Conservation (phyloP, 53 echinoderm and acorn worm species). For the Zoroaster sp. region DNA sequence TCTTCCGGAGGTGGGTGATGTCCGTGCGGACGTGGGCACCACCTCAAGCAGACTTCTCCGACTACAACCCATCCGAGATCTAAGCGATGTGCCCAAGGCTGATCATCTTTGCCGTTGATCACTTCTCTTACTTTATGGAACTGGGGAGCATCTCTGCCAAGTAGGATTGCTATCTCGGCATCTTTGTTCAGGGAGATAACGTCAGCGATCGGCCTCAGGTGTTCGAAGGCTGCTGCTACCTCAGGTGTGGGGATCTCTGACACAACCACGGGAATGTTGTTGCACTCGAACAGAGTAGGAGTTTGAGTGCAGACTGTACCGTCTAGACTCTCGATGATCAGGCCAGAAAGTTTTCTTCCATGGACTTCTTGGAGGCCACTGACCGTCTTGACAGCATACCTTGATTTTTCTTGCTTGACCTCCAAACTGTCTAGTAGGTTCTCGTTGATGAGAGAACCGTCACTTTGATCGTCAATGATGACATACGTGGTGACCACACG, state of each 20-base stretch:
- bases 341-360: conserved; percentile 61
- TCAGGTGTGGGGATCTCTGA: conserved; percentile 67
- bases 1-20: too few species aligned
- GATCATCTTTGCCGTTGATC: conserved; percentile 63
- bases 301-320: conserved; percentile 36
- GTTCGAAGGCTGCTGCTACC: conserved; percentile 30
- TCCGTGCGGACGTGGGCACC: too few species aligned
- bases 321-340: conserved; percentile 56
- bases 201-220: conserved; percentile 54
- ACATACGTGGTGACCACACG: too few species aligned
- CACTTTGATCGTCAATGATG: too few species aligned
- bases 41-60: too few species aligned
- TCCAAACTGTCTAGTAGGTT: too few species aligned
- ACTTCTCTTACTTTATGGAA: conserved; percentile 61
- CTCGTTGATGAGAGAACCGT: too few species aligned
- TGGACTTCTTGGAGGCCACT: conserved; percentile 44
- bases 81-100: conserved; percentile 70
- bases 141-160: conserved; percentile 70
- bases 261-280: conserved; percentile 44
- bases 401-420: conserved; percentile 41
- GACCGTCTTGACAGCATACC: conserved; percentile 19
- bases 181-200: conserved; percentile 51
- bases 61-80: conserved; percentile 65
- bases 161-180: conserved; percentile 59
- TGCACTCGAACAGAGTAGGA: conserved; percentile 47